A percentile compares a stretch with the other conserved stretches of the same genome.
Conservation (phyloP, 2,113 vertebrate genomes). For the Mus spicilegus region DNA sequence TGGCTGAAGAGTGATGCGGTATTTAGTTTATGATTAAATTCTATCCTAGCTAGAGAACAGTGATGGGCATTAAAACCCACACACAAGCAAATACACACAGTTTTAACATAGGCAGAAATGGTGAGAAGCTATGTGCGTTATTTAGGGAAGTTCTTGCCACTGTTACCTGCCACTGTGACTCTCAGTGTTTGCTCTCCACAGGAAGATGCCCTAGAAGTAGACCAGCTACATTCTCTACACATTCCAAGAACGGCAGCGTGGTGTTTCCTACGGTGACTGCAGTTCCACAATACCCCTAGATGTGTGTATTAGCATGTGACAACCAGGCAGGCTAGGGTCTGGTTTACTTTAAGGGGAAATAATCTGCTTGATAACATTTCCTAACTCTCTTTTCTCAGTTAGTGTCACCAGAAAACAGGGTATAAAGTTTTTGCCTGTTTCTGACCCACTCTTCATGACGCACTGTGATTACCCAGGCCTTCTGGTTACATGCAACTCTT, state of each 20-base stretch:
- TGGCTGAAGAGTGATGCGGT: constrained; percentile 59
- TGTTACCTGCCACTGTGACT: background rate
- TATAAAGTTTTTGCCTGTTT: background rate
- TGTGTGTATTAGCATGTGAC: background rate
- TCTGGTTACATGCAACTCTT: background rate
- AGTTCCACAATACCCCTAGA: background rate
- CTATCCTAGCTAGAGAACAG: background rate
- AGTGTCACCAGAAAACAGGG: background rate
- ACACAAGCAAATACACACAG: constrained; percentile 36
- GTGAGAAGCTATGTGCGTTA: background rate
- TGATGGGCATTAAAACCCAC: constrained; percentile 26
- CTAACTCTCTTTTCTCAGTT: constrained; percentile 24
- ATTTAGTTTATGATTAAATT: constrained; percentile 70
- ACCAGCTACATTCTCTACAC: background rate
- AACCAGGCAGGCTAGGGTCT: background rate
- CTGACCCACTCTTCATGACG: background rate
- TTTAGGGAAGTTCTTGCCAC: background rate
- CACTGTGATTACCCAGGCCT: background rate
- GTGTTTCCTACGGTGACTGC: background rate
- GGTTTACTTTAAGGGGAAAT: constrained; percentile 19
- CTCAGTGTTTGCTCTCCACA: background rate
- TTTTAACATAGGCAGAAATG: constrained; percentile 6
- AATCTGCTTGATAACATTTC: constrained; percentile 1
- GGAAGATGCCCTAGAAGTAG: background rate
- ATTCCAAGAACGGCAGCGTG: background rate